These are phyloP conservation scores for Brachyistius frenatus DNA, from an alignment of 2,113 vertebrate species.

Conservation along the genomic window DNA sequence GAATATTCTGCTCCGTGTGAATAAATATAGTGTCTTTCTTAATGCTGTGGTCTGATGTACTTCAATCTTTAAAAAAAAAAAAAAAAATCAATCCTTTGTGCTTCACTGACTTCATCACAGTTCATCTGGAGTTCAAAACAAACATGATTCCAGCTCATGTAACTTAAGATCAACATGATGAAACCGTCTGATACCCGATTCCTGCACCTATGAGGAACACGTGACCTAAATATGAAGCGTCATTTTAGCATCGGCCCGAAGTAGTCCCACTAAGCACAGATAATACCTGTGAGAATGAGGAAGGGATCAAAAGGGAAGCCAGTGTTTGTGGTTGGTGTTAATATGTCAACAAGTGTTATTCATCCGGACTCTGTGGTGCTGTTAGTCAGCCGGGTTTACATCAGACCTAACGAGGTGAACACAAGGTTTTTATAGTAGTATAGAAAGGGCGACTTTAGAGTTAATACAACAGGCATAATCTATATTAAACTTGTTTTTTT, in stretches of 20 bases:
- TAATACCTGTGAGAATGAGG: not conserved
- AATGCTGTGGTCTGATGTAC: not conserved
- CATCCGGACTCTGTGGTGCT: too few relatives aligned
- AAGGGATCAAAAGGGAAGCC: too few relatives aligned
- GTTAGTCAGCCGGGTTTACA: too few relatives aligned
- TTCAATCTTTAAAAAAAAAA: not conserved
- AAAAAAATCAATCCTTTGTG: constrained; percentile 3
- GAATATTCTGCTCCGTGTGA: not conserved
- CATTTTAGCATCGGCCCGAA: not conserved
- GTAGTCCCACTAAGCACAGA: not conserved
- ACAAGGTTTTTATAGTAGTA: too few relatives aligned
- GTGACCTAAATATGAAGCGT: constrained; percentile 1
- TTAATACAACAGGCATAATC: too few relatives aligned
- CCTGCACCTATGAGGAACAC: not conserved
- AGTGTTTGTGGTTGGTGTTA: too few relatives aligned
- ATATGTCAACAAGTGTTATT: too few relatives aligned
- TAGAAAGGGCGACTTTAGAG: too few relatives aligned
- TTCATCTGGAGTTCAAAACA: constrained; percentile 29
- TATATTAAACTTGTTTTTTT: too few relatives aligned
- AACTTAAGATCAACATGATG: constrained; percentile 4
- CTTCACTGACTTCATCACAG: constrained; percentile 7
- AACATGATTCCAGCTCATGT: constrained; percentile 19
- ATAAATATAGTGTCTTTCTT: not conserved
- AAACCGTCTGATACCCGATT: not conserved
- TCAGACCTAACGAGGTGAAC: too few relatives aligned